Conservation (phyloP, 2,113 vertebrate genomes). For the Rhynchopsitta pachyrhyncha region DNA sequence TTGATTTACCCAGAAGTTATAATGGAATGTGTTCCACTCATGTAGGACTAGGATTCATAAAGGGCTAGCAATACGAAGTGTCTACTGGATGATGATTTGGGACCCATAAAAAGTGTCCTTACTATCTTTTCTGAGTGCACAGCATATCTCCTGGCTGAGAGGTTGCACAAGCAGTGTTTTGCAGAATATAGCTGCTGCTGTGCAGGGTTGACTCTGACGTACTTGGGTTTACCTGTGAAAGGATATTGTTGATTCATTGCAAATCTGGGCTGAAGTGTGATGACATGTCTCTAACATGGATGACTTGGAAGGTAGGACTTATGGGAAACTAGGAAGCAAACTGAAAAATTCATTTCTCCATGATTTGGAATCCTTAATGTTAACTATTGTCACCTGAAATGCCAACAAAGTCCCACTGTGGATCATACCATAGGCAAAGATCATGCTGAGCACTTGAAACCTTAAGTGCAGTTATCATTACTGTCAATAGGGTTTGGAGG, state of each 20-base stretch:
- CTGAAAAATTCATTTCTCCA: background rate
- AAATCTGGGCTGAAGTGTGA: background rate
- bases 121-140: background rate
- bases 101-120: background rate
- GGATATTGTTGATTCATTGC: background rate
- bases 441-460: background rate
- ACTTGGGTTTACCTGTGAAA: background rate
- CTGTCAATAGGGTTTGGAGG: background rate
- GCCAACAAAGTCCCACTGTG: background rate
- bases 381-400: background rate
- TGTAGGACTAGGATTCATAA: background rate
- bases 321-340: background rate
- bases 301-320: background rate
- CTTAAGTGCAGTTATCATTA: background rate
- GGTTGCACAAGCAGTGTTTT: accelerated
- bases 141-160: background rate
- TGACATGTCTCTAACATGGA: accelerated
- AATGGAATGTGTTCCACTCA: background rate
- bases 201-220: background rate
- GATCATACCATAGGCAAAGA: background rate
- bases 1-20: background rate
- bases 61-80: background rate
- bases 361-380: background rate
- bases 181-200: background rate
- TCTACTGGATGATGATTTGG: background rate